Evolutionary conservation across 2,113 vertebrate species (phyloP).

Genomic region (Paracanthobrama guichenoti): DNA sequence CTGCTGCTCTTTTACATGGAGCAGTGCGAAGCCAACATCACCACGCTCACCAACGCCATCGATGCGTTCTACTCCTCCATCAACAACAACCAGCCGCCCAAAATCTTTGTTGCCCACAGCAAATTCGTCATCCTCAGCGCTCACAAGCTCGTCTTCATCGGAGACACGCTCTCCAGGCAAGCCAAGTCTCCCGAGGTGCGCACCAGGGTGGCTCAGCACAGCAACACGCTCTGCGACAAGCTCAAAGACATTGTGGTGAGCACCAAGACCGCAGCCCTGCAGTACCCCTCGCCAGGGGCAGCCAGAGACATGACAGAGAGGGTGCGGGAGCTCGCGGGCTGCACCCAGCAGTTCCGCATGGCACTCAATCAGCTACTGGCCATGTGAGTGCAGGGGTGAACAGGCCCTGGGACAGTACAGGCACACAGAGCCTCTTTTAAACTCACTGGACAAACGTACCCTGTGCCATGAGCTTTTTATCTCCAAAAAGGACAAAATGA

Average conservation of each 20-base stretch:
- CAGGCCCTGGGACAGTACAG: neutral
- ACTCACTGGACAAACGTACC: slow-evolving; percentile 34
- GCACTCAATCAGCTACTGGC: slow-evolving; percentile 87
- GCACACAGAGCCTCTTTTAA: slow-evolving; percentile 35
- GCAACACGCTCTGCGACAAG: slow-evolving; percentile 93
- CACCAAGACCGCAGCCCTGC: slow-evolving; percentile 90
- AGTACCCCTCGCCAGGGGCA: slow-evolving; percentile 85
- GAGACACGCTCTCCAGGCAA: slow-evolving; percentile 93
- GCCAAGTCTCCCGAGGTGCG: slow-evolving; percentile 88
- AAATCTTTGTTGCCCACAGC: slow-evolving; percentile 97
- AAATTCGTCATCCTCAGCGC: slow-evolving; percentile 97
- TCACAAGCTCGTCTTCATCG: slow-evolving; percentile 97
- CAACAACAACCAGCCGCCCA: slow-evolving; percentile 92
- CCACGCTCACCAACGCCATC: slow-evolving; percentile 88
- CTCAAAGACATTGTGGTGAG: slow-evolving; percentile 94
- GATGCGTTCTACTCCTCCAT: slow-evolving; percentile 91
- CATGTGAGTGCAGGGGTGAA: slow-evolving; percentile 71
- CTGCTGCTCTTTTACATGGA: slow-evolving; percentile 97
- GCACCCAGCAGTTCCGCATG: slow-evolving; percentile 91
- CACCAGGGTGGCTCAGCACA: slow-evolving; percentile 89
- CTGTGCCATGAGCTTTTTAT: slow-evolving; percentile 56
- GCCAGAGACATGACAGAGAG: slow-evolving; percentile 93
- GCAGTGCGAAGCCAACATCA: slow-evolving; percentile 93
- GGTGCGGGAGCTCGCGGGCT: slow-evolving; percentile 87
- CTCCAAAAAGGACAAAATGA: slow-evolving; percentile 56